Evolutionary conservation across 2,888 invertebrate species (phyloP), one percentile per base, ranked within the genome.

Genomic region (Ecdyonurus torrentis): DNA sequence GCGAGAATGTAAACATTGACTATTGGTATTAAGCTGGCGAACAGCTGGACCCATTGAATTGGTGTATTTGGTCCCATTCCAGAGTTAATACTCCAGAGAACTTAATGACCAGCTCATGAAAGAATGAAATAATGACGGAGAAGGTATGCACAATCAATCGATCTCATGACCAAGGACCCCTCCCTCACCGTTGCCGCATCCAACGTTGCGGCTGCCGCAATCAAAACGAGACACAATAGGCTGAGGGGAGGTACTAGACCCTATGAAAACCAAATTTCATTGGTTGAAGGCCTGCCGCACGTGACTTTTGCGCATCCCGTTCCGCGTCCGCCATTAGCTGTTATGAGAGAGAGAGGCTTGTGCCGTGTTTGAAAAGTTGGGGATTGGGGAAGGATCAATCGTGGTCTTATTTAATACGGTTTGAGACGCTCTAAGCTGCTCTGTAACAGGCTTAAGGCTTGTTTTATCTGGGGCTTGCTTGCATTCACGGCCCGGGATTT

Each of bases 401-500:
- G 70, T 68, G 69, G 69, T 70, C 70, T 71, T 70, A 70, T 71
- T 71, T 71, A 71, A 71, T 71, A 71, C 71, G 70, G 70, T 70
- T 70, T 71, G 70, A 70, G 70, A 70, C 69, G 70, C 69, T 70
- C 70, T 69, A 71, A 70, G 70, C 70, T 69, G 67, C 70, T 70
- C 69, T 68, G 71, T 71, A 71, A 71, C 71, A 71, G 70, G 71
- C 71, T 71, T 71, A 71, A 69, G 70, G 70, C 71, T 71, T 71
- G 71, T 71, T 71, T 71, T 71, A 70, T 71, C 70, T 71, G 68
- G 66, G 68, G 55, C 22, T 55, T 55, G 50, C 63, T 70, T 69
- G 70, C 71, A 71, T 71, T 71, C 71, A 70, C 68, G 69, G 70
- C 69, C 70, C 55, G 55, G 55, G 55, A 55, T 55, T 55, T 55